Percentiles rank a stretch among this genome's conserved stretches.
Evolutionary conservation across 2,888 invertebrate genomes (phyloP).

Genomic region (Druceiella hillmani): DNA sequence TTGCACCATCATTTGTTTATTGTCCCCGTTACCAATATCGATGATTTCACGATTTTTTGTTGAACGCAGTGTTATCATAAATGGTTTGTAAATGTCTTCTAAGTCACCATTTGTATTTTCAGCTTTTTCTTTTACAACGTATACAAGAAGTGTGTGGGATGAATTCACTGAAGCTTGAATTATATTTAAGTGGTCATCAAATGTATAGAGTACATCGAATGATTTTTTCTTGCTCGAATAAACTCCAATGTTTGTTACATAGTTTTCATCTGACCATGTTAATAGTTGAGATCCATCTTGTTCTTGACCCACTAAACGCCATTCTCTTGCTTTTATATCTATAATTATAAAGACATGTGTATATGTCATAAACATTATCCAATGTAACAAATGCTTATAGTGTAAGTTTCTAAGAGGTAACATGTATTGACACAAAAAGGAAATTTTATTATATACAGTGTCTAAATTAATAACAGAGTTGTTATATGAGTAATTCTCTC

Average conservation of each 20-base stretch:
- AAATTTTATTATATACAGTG: too few relatives aligned
- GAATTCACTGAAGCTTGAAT: slow-evolving; percentile 77
- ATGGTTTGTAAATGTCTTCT: slow-evolving; percentile 55
- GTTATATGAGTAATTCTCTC: too few relatives aligned
- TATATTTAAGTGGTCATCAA: slow-evolving; percentile 58
- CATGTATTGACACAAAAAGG: too few relatives aligned
- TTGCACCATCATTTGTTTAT: slow-evolving; percentile 73
- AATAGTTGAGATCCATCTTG: slow-evolving; percentile 68
- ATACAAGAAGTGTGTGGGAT: slow-evolving; percentile 60
- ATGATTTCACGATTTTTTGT: slow-evolving; percentile 35
- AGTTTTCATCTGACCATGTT: slow-evolving; percentile 52
- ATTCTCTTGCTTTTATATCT: slow-evolving; percentile 65
- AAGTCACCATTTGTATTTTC: slow-evolving; percentile 31
- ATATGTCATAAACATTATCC: slow-evolving; percentile 4
- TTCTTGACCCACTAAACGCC: slow-evolving; percentile 78
- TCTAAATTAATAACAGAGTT: too few relatives aligned
- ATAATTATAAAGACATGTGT: slow-evolving; percentile 24
- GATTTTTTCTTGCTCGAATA: slow-evolving; percentile 57
- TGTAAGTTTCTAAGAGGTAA: too few relatives aligned
- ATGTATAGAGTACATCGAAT: slow-evolving; percentile 56
- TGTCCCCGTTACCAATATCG: slow-evolving; percentile 49
- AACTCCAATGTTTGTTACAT: slow-evolving; percentile 50
- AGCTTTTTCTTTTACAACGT: slow-evolving; percentile 55
- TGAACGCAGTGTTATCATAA: slow-evolving; percentile 53
- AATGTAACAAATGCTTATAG: neutral